These are phyloP conservation scores for Elaphurus davidianus DNA, from an alignment of 2,113 vertebrate species.

Conservation along the genomic window DNA sequence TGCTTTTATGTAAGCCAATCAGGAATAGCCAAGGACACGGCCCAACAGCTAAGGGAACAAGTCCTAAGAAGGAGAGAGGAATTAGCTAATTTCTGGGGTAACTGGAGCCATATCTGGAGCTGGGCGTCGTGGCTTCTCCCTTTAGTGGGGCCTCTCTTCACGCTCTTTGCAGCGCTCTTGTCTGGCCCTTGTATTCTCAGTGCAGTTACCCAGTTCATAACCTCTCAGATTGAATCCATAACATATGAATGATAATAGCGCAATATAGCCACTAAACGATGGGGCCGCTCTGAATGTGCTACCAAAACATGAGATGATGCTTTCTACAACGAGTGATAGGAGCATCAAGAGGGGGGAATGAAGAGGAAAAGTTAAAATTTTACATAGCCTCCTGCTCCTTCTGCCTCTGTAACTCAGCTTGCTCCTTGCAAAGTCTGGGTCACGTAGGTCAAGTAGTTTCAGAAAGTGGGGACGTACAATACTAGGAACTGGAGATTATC, in stretches of 20 bases:
- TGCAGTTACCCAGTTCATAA: not conserved
- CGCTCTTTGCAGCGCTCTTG: rapidly evolving
- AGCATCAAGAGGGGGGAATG: not conserved
- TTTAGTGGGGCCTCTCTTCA: not conserved
- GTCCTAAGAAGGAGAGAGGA: not conserved
- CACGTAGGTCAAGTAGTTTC: rapidly evolving
- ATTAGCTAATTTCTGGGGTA: not conserved
- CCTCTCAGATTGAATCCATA: not conserved
- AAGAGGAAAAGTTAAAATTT: not conserved
- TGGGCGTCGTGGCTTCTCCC: not conserved
- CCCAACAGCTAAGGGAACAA: not conserved
- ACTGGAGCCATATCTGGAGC: not conserved
- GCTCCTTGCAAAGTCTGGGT: not conserved
- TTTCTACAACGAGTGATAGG: not conserved
- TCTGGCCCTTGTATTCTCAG: not conserved
- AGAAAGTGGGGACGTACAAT: not conserved
- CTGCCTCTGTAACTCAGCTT: not conserved
- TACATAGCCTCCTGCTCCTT: not conserved
- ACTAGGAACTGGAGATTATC: not conserved
- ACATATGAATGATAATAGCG: not conserved
- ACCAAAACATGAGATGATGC: not conserved
- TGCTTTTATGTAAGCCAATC: not conserved
- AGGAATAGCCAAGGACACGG: not conserved
- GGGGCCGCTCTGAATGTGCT: not conserved
- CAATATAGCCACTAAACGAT: not conserved